phyloP scores from a whole-genome alignment of 2,113 vertebrate genomes.

The Leptobrachium ailaonicum region DNA sequence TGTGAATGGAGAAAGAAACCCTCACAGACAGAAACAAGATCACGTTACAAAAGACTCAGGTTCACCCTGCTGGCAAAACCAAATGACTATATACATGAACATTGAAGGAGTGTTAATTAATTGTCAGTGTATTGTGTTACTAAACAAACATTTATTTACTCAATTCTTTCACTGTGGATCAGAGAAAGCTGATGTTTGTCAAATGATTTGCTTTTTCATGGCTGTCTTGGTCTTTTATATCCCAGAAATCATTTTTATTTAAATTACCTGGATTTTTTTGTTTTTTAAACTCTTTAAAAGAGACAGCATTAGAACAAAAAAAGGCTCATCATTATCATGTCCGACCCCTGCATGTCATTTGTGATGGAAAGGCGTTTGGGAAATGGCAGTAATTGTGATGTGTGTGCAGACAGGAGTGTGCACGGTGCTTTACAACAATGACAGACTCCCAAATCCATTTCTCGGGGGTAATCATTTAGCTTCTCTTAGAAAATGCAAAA shows the following conservation, averaged over 20 bases:
- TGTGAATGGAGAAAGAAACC: background rate
- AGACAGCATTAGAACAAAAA: no score
- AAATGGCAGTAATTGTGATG: background rate
- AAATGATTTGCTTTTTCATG: no score
- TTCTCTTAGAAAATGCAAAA: conserved; percentile 28
- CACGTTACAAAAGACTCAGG: background rate
- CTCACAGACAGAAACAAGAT: background rate
- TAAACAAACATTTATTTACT: background rate
- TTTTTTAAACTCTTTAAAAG: no score
- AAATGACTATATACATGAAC: background rate
- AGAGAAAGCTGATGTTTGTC: no score
- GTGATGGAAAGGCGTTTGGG: no score
- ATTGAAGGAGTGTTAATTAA: background rate
- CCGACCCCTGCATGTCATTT: no score
- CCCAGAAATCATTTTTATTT: no score
- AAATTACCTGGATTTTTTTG: no score
- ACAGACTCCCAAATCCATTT: conserved; percentile 10
- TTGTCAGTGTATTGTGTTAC: background rate
- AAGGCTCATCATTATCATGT: background rate
- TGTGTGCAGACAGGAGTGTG: background rate
- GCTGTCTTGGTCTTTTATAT: no score
- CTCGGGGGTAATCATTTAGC: conserved; percentile 33
- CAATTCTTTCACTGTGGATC: background rate
- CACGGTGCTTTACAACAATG: conserved; percentile 12
- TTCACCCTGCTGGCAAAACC: background rate